A percentile compares a stretch with the other conserved stretches of the same genome.
phyloP scores from a whole-genome alignment of 2,113 vertebrate genomes.

The Neolamprologus brichardi region DNA sequence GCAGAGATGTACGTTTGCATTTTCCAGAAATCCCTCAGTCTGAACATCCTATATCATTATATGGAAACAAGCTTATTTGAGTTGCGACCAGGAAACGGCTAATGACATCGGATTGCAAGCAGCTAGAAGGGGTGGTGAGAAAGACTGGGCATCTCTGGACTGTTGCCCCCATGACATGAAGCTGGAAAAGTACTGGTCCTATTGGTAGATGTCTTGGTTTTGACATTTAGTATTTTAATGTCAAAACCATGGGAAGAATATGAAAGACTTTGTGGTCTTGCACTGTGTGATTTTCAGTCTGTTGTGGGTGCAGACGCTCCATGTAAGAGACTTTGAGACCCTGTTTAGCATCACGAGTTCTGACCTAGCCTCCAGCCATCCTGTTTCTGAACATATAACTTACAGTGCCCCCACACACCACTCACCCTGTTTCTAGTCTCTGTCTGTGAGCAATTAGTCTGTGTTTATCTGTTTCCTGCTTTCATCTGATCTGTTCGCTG shows the following conservation, averaged over 20 bases:
- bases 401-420: background rate
- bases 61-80: background rate
- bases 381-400: conserved; percentile 2
- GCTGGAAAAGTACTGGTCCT: background rate
- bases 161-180: background rate
- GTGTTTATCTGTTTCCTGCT: conserved; percentile 65
- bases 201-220: background rate
- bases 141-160: background rate
- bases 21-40: background rate
- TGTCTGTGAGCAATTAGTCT: conserved; percentile 66
- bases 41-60: background rate
- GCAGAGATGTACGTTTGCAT: background rate
- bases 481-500: conserved; percentile 52
- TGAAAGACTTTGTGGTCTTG: background rate
- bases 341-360: background rate
- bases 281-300: background rate
- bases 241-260: background rate
- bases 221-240: background rate
- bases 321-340: background rate
- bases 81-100: background rate
- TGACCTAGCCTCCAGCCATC: background rate
- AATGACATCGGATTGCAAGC: background rate
- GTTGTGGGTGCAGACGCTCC: background rate
- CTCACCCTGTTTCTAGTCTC: background rate
- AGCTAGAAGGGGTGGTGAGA: background rate